Base-by-base conservation (phyloP, 1,140 invertebrate species). In the Dolichoris vasculosae region DNA sequence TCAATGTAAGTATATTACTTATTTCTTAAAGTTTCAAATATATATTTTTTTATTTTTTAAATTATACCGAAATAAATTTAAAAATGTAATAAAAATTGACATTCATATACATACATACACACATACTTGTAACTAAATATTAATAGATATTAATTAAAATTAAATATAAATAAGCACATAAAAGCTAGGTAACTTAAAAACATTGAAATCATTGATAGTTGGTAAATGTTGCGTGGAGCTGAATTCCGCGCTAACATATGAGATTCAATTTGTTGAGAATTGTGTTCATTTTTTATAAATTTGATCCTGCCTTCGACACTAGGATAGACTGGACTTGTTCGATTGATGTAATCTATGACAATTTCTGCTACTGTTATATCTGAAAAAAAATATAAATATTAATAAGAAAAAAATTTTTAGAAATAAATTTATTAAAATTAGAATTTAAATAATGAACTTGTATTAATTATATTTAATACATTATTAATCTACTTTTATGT, bases 311-410 rank as follows among this genome's bases (percentile, higher is more conserved):
- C 82, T 76, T 88, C 82, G 43, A 88, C 43, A 43, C 85, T 73
- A 46, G 87, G 71, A 75, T 84, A 69, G 30, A 90, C 87, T 30
- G 89, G 81, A 67, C 79, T 78, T 17, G 86, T 67, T 83, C 86
- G 87, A 59, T 89, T 63, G n/a, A 89, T 73, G 69, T 87, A 73
- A 17, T 87, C 8, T 30, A 55, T 43, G 2, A 88, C 55, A 8
- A 87, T 38, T 48, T 85, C 83, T 59, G 64, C 88, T 38, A 79
- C 79, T 51, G 71, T 82, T 35, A 63, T 32, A 67, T 82, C 85
- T 87, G 71, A 8, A 83, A 82, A 3, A 46, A 73, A 23, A 71
- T 8, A 55, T 71, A 6, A 40, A 0, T 20, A 30, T 20, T 38
- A 9, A 40, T 17, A 30, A 2, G 26, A 15, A 64, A 30, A 30